phyloP scores from a whole-genome alignment of 2,888 invertebrate species.

The Epirrita christyi region DNA sequence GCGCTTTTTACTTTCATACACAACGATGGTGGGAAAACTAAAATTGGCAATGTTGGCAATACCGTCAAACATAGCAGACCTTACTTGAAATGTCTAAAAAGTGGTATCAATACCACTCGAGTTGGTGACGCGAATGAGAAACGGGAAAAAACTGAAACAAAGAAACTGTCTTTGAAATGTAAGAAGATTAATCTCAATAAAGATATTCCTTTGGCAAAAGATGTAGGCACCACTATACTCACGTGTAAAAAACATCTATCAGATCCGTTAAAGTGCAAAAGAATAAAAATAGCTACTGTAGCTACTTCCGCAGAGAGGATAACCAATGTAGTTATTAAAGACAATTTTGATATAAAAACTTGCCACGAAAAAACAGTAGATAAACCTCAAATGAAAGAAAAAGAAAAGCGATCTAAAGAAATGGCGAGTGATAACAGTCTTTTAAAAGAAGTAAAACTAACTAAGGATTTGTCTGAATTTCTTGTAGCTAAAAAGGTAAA shows the following conservation, averaged over 20 bases:
- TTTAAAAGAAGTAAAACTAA: constrained; percentile 4
- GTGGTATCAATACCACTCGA: neutral
- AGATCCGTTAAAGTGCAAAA: constrained; percentile 24
- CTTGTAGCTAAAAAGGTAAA: constrained; percentile 15
- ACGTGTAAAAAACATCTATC: constrained; percentile 23
- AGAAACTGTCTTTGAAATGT: neutral
- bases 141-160: neutral
- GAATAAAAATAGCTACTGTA: constrained; percentile 9
- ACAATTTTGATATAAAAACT: neutral
- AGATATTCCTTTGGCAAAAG: neutral
- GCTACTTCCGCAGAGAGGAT: constrained; percentile 8
- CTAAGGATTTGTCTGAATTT: constrained; percentile 10
- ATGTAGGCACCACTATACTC: neutral
- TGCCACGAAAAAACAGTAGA: neutral
- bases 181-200: constrained; percentile 10
- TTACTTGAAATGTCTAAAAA: constrained; percentile 4
- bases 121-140: constrained; percentile 1
- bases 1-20: constrained; percentile 1
- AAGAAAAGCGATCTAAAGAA: neutral
- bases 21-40: constrained; percentile 12
- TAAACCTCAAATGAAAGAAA: neutral
- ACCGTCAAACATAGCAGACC: neutral
- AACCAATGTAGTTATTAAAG: constrained; percentile 8
- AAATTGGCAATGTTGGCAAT: constrained; percentile 23
- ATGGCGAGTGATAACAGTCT: neutral